Base-by-base conservation (phyloP, 2,797 vertebrate genomes). In the Artibeus jamaicensis region DNA sequence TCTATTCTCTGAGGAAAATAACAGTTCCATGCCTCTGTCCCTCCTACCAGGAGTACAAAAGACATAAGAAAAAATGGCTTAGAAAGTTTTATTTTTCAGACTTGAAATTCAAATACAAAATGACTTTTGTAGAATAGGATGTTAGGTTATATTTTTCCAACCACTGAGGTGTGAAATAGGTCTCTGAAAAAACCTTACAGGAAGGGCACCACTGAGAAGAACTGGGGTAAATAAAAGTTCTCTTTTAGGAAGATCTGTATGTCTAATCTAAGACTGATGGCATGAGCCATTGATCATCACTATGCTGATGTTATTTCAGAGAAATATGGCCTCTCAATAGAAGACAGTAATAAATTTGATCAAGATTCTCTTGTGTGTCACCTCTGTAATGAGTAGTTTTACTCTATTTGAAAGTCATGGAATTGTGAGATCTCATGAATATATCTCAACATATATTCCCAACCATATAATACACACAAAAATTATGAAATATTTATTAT, bases 21-120 rank as follows among this genome's bases (percentile, higher is more conserved):
- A 67, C 6, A 91, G 32, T 79, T 9, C 1, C 37, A 24, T 74
- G 79, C 10, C 18, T 34, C 34, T 86, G 32, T 39, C 24, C 9
- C 19, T 81, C 9, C 76, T 5, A 89, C 50, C 9, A 68, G 70
- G 26, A 55, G 5, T 24, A 71, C 0, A 77, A 39, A 74, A 92
- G 37, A 77, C 9, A 44, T 11, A 85, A 71, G 10, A 12, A 78
- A 89, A n/a, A 78, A 76, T 32, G 12, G 71, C 62, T 79, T 19
- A 15, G 10, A 22, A 57, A 53, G 39, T 70, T 92, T 94, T 44
- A 59, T 73, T 92, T 94, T 92, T 68, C 24, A 65, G 9, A 86
- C 90, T 79, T 93, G 44, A 93, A 85, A 86, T 86, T 97, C 68
- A 94, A 29, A 88, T 83, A 81, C 16, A 78, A 91, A 83, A 42